A percentile compares a stretch with the other conserved stretches of the same genome.
Evolutionary conservation across 2,797 vertebrate genomes (phyloP).

Genomic region (Rousettus madagascariensis): DNA sequence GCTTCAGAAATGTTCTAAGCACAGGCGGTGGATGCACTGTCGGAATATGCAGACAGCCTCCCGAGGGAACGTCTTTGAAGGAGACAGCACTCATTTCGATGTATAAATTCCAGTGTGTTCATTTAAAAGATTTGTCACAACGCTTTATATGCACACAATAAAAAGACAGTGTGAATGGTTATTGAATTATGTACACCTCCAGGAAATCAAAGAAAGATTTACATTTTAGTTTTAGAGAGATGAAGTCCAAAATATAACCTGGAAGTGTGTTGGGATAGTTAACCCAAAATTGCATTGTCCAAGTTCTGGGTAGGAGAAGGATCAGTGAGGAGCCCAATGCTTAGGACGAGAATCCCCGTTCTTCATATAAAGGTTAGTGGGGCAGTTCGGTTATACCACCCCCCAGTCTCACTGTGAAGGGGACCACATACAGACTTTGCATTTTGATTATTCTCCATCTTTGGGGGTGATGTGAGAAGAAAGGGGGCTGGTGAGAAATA

Average conservation of each 20-base stretch:
- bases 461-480: neutral
- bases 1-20: neutral
- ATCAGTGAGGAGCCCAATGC: neutral
- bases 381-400: neutral
- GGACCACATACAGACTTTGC: neutral
- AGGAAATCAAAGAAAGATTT: slow-evolving; percentile 35
- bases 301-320: neutral
- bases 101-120: slow-evolving; percentile 58
- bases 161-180: neutral
- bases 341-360: neutral
- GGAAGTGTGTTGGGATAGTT: neutral
- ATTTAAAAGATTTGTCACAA: slow-evolving; percentile 40
- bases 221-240: slow-evolving; percentile 24
- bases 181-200: neutral
- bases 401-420: neutral
- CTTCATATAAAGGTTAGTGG: neutral
- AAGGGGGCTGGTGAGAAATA: neutral
- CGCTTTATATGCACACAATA: neutral
- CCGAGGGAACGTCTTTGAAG: slow-evolving; percentile 33
- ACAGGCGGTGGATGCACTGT: accelerated
- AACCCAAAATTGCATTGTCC: neutral
- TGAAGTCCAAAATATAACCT: neutral
- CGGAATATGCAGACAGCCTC: slow-evolving; percentile 16
- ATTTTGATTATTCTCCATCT: neutral
- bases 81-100: slow-evolving; percentile 51